phyloP scores from a whole-genome alignment of 1,140 invertebrate species.

The Habropoda laboriosa region DNA sequence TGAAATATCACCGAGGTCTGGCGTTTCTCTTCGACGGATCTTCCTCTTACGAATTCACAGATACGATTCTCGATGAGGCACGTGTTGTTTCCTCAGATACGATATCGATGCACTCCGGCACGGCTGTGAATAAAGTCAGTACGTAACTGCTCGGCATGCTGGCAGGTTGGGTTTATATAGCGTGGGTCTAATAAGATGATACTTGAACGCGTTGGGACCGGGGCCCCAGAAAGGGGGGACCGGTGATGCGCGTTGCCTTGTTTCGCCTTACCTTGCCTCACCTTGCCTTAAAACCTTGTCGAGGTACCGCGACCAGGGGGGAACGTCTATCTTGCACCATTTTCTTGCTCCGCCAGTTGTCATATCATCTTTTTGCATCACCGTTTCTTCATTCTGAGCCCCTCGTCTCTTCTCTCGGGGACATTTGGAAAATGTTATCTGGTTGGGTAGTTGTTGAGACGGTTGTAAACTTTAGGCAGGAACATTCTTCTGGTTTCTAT shows the following conservation, averaged over 20 bases:
- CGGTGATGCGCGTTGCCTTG: conserved; percentile 49
- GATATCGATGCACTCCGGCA: conserved; percentile 63
- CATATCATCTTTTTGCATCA: neutral
- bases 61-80: conserved; percentile 10
- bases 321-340: conserved; percentile 49
- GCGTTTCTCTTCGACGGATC: neutral
- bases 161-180: conserved; percentile 81
- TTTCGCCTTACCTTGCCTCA: conserved; percentile 63
- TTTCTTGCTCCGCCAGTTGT: neutral
- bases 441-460: neutral
- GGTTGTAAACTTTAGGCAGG: neutral
- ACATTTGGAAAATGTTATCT: neutral
- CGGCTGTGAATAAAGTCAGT: conserved; percentile 74
- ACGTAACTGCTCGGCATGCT: conserved; percentile 78
- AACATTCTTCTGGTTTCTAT: no score
- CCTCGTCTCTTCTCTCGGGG: neutral
- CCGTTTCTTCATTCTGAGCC: neutral
- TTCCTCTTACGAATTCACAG: conserved; percentile 34
- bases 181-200: conserved; percentile 80
- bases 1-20: conserved; percentile 31
- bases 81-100: conserved; percentile 35
- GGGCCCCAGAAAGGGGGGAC: conserved; percentile 50
- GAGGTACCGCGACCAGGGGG: conserved; percentile 41
- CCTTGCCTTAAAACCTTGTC: conserved; percentile 69
- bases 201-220: conserved; percentile 68